phyloP scores from a whole-genome alignment of 2,797 vertebrate genomes.

The Acanthurus tractus region DNA sequence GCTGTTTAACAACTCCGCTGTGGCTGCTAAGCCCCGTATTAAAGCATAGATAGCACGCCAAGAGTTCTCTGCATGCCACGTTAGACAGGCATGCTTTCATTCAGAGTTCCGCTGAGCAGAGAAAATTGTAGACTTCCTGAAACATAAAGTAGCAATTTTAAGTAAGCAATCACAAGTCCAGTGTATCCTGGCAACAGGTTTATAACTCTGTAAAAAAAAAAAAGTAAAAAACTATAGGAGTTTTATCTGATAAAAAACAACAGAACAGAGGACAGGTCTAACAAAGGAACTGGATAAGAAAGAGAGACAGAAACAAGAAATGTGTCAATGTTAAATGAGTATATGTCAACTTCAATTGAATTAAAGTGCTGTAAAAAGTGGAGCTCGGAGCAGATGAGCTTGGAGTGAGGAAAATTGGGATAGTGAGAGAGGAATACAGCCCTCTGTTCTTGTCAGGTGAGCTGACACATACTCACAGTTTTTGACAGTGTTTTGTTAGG shows the following conservation, averaged over 20 bases:
- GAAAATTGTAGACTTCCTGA: constrained; percentile 47
- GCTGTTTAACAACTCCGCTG: constrained; percentile 65
- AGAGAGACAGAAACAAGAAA: constrained; percentile 52
- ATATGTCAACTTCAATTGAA: constrained; percentile 55
- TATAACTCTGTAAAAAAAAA: background rate
- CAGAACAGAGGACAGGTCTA: constrained; percentile 24
- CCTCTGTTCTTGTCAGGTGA: constrained; percentile 70
- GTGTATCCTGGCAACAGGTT: constrained; percentile 38
- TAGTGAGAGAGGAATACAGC: constrained; percentile 41
- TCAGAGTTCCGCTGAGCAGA: constrained; percentile 38
- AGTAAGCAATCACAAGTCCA: constrained; percentile 30
- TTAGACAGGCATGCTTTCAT: constrained; percentile 50
- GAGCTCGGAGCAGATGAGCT: constrained; percentile 50
- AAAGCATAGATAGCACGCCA: constrained; percentile 59
- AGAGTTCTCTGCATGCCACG: constrained; percentile 52
- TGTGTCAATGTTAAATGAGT: constrained; percentile 54
- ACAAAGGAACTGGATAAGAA: constrained; percentile 24
- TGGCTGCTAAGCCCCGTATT: constrained; percentile 68
- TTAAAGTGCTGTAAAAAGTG: constrained; percentile 52
- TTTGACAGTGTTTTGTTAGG: constrained; percentile 63
- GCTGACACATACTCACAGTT: constrained; percentile 69
- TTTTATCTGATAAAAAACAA: constrained; percentile 25
- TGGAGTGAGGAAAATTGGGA: constrained; percentile 46
- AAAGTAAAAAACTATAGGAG: background rate
- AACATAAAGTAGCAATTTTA: constrained; percentile 25